Conservation (phyloP, 1,140 invertebrate genomes). For the Capitella teleta region DNA sequence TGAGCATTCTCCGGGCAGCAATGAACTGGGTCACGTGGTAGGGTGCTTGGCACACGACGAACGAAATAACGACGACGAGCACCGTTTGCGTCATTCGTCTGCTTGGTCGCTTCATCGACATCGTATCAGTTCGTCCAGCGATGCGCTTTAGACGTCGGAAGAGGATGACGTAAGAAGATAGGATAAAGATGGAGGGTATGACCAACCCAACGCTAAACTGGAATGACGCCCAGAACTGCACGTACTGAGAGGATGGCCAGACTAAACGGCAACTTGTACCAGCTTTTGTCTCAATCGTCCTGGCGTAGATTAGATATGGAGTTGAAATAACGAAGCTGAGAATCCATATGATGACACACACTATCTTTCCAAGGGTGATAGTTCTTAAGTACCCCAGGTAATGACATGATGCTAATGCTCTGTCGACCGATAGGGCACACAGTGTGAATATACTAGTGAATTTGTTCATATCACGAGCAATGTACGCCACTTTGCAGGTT, state of each 20-base stretch:
- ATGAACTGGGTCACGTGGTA: conserved; percentile 4
- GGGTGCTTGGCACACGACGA: conserved; percentile 3
- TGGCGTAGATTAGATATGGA: neutral
- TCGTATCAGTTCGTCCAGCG: neutral
- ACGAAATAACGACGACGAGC: conserved; percentile 2
- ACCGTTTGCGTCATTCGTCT: neutral
- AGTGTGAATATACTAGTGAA: neutral
- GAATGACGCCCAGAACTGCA: neutral
- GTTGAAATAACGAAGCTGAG: neutral
- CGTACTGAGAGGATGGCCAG: neutral
- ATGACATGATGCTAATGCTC: neutral
- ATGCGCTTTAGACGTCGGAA: neutral
- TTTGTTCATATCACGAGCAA: conserved; percentile 4
- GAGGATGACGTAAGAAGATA: neutral
- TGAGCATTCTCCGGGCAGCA: no score
- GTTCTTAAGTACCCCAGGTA: neutral
- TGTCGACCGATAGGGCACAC: conserved; percentile 3
- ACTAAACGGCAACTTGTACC: no score
- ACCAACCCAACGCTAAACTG: neutral
- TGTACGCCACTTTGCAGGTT: conserved; percentile 3
- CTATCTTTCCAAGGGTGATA: neutral
- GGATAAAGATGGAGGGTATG: neutral
- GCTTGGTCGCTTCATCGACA: neutral
- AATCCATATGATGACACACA: neutral
- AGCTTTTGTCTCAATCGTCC: neutral